Percentiles rank a stretch among this genome's conserved stretches.
Conservation (phyloP, 2,888 invertebrate genomes). For the Saturnia japonica region DNA sequence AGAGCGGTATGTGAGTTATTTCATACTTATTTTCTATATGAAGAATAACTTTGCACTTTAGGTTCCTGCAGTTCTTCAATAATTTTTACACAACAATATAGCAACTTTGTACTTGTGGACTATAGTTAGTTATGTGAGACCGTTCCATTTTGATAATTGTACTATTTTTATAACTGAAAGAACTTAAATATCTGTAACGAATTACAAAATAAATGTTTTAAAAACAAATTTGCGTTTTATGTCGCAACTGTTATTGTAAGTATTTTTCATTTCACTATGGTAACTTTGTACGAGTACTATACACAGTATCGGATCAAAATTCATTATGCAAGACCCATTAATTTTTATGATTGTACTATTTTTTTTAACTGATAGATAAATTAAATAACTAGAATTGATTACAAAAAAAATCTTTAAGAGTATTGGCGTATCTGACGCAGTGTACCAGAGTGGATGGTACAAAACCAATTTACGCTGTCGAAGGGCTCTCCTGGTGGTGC, state of each 20-base stretch:
- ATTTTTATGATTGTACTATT: background rate
- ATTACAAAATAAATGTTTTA: too few relatives aligned
- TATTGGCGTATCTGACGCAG: slow-evolving; percentile 60
- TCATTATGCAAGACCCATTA: background rate
- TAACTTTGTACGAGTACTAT: too few relatives aligned
- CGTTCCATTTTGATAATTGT: background rate
- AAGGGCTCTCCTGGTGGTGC: slow-evolving; percentile 52
- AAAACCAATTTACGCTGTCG: slow-evolving; percentile 52
- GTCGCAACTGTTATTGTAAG: too few relatives aligned
- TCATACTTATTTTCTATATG: slow-evolving; percentile 22
- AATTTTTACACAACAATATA: background rate
- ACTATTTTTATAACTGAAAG: background rate
- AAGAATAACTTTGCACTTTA: slow-evolving; percentile 12
- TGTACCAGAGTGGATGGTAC: slow-evolving; percentile 67
- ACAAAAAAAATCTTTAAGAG: slow-evolving; percentile 44
- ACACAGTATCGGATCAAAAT: too few relatives aligned
- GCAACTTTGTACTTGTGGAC: background rate
- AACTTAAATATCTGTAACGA: too few relatives aligned
- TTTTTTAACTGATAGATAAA: background rate
- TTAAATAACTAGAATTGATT: background rate
- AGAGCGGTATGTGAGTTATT: slow-evolving; percentile 52
- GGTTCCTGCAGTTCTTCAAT: background rate
- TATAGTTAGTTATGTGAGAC: background rate
- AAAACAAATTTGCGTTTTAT: too few relatives aligned
- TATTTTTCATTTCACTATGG: too few relatives aligned